Evolutionary conservation across 2,113 vertebrate species (phyloP).

Genomic region (Myxocyprinus asiaticus): DNA sequence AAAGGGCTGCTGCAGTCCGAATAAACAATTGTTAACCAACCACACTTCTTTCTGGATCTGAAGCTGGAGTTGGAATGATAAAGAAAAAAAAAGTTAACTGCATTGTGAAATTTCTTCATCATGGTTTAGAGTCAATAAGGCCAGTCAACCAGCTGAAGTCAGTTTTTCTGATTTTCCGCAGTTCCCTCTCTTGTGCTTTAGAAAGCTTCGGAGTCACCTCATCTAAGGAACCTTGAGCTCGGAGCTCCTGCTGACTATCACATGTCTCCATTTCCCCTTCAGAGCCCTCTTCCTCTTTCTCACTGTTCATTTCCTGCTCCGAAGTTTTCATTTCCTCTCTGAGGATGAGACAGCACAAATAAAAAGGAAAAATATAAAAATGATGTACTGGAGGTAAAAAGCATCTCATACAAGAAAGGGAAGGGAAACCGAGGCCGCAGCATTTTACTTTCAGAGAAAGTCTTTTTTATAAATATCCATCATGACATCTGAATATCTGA

Average conservation of each 20-base stretch:
- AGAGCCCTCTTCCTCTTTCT: conserved; percentile 74
- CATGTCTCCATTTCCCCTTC: conserved; percentile 76
- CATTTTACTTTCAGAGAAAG: not conserved
- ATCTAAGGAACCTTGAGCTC: conserved; percentile 44
- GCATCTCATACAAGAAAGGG: not conserved
- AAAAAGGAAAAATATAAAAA: not conserved
- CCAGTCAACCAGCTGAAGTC: conserved; percentile 85
- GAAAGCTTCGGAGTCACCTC: conserved; percentile 67
- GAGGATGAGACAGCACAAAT: not conserved
- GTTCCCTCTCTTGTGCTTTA: conserved; percentile 81
- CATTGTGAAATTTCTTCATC: not conserved
- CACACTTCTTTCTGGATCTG: not conserved
- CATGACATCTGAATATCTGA: not conserved
- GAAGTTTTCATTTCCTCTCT: conserved; percentile 54
- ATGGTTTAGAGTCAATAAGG: conserved; percentile 45
- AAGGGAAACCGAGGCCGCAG: not conserved
- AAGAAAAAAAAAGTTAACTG: not conserved
- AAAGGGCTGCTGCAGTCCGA: not conserved
- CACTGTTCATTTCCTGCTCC: conserved; percentile 83
- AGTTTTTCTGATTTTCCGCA: conserved; percentile 81
- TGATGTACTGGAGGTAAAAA: not conserved
- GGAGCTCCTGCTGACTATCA: conserved; percentile 55
- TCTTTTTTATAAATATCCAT: not conserved
- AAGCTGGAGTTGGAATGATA: too few species aligned
- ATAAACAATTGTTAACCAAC: not conserved